Evolutionary conservation across 2,113 vertebrate species (phyloP).

Genomic region (Calypte anna): DNA sequence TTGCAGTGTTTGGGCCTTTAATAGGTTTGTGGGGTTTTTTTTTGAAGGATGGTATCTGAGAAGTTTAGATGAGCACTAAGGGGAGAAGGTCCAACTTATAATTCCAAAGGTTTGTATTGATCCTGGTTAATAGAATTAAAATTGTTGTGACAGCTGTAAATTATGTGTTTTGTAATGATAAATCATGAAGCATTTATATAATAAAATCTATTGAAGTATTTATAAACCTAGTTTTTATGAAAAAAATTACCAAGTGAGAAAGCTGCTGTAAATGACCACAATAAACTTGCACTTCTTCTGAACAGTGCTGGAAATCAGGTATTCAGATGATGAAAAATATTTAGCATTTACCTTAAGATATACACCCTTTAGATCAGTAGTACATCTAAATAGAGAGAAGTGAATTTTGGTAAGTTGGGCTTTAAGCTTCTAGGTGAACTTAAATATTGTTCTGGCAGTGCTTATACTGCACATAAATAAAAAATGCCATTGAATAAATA

Average conservation of each 20-base stretch:
- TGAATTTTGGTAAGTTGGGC: background rate
- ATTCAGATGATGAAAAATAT: background rate
- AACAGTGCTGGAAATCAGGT: slow-evolving; percentile 10
- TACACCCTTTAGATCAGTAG: background rate
- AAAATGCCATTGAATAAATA: background rate
- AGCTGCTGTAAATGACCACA: background rate
- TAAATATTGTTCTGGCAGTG: background rate
- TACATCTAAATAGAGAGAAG: background rate
- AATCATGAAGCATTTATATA: slow-evolving; percentile 38
- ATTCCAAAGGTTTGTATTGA: slow-evolving; percentile 30
- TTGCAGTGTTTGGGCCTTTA: background rate
- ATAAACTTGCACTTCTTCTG: slow-evolving; percentile 8
- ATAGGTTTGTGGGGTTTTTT: background rate
- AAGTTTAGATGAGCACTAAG: background rate
- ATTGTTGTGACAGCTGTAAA: background rate
- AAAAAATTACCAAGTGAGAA: background rate
- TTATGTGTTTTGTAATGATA: slow-evolving; percentile 43
- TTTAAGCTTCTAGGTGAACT: background rate
- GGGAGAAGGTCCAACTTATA: background rate
- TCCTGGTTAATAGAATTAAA: background rate
- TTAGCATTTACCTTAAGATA: background rate
- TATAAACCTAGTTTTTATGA: slow-evolving; percentile 29
- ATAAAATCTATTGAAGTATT: slow-evolving; percentile 9
- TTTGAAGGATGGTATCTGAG: background rate
- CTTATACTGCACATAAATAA: background rate